Percentiles rank a stretch among this genome's conserved stretches.
These are phyloP conservation scores for Drosophila bocki DNA, from an alignment of 1,140 invertebrate species.

Conservation along the genomic window DNA sequence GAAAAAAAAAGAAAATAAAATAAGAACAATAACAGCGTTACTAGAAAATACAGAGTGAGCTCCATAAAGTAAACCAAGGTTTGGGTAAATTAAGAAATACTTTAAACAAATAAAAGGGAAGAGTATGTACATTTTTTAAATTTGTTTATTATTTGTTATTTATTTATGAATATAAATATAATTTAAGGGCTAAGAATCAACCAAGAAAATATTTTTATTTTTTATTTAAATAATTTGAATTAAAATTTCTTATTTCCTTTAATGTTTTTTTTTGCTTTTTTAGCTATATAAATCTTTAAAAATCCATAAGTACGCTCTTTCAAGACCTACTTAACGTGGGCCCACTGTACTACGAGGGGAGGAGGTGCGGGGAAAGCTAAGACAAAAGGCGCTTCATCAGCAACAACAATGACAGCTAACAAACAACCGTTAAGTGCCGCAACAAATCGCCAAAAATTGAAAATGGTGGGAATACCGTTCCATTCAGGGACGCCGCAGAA, in stretches of 20 bases:
- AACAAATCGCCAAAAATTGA: constrained; percentile 84
- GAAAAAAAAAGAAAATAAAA: background rate
- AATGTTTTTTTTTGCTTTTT: background rate
- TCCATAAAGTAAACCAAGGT: background rate
- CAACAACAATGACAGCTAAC: constrained; percentile 82
- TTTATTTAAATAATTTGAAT: background rate
- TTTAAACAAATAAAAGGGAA: no score
- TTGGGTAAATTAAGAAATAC: no score
- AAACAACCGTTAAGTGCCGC: constrained; percentile 82
- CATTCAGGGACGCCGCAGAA: constrained; percentile 36
- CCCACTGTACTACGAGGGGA: constrained; percentile 1
- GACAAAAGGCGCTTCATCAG: constrained; percentile 78
- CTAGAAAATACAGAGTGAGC: background rate
- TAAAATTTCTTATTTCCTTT: no score
- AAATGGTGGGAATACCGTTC: constrained; percentile 74
- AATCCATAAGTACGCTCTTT: background rate
- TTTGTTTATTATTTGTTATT: no score
- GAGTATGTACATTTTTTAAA: no score
- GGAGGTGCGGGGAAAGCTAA: constrained; percentile 11
- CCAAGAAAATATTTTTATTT: no score
- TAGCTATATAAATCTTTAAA: background rate
- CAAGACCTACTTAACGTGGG: background rate
- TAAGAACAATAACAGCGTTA: constrained; percentile 15
- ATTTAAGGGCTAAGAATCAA: no score
- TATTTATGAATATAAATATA: no score